Conservation (phyloP, 2,888 invertebrate genomes). For the Oeneis ivallda region DNA sequence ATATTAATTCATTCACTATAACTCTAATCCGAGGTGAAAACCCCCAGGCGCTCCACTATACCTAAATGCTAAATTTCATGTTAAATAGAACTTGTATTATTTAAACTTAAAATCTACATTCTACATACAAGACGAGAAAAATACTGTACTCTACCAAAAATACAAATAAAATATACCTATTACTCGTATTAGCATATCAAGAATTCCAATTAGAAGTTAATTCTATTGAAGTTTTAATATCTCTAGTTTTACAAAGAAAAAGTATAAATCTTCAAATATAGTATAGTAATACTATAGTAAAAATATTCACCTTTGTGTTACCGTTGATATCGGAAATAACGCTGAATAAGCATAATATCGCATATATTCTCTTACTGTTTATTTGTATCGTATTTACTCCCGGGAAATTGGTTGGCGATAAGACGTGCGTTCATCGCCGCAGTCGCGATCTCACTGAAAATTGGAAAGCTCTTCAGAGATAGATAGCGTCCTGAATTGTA, state of each 20-base stretch:
- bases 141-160: too few species aligned
- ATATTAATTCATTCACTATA: too few species aligned
- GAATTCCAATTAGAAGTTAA: too few species aligned
- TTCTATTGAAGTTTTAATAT: background rate
- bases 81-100: background rate
- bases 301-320: slow-evolving; percentile 35
- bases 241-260: too few species aligned
- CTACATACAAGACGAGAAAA: too few species aligned
- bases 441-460: slow-evolving; percentile 40
- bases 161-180: too few species aligned
- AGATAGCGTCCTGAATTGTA: slow-evolving; percentile 3
- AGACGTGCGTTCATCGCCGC: slow-evolving; percentile 36
- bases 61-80: background rate
- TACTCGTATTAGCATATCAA: too few species aligned
- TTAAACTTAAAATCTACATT: too few species aligned
- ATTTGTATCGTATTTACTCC: slow-evolving; percentile 32
- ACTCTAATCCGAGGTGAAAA: too few species aligned
- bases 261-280: background rate
- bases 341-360: slow-evolving; percentile 38
- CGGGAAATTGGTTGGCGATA: slow-evolving; percentile 18
- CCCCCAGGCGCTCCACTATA: too few species aligned
- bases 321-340: slow-evolving; percentile 20
- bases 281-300: too few species aligned
- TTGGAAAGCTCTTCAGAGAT: slow-evolving; percentile 21
- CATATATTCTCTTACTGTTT: slow-evolving; percentile 32